A percentile compares a stretch with the other conserved stretches of the same genome.
phyloP scores from a whole-genome alignment of 2,888 invertebrate genomes.

The Cataglyphis altisquamis region DNA sequence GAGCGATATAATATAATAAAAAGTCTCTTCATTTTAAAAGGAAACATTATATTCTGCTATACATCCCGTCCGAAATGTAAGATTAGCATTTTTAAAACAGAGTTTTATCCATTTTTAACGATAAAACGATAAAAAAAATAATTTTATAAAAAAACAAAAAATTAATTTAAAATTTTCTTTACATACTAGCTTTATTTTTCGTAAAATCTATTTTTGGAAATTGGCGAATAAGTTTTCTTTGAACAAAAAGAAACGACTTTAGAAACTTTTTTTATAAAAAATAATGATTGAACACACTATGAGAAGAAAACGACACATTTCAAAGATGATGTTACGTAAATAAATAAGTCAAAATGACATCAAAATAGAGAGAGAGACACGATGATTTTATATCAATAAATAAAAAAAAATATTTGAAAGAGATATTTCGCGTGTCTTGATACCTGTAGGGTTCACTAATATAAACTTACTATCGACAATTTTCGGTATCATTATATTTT shows the following conservation, averaged over 20 bases:
- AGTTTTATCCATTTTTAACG: not conserved
- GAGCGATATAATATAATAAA: constrained; percentile 67
- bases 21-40: constrained; percentile 72
- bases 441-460: no score
- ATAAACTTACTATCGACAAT: no score
- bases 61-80: not conserved
- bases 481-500: no score
- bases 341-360: no score
- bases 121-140: not conserved
- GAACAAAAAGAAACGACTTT: not conserved
- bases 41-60: not conserved
- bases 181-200: not conserved
- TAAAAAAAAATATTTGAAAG: no score
- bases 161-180: not conserved
- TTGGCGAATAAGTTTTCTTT: not conserved
- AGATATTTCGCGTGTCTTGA: no score
- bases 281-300: not conserved
- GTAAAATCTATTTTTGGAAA: not conserved
- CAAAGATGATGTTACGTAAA: no score
- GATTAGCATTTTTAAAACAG: not conserved
- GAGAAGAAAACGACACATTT: no score
- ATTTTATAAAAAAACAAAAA: not conserved
- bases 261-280: not conserved
- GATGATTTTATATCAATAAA: no score
- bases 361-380: no score